Percentiles rank a stretch among this genome's conserved stretches.
phyloP scores from a whole-genome alignment of 2,113 vertebrate species.

The Oreotrochilus melanogaster region DNA sequence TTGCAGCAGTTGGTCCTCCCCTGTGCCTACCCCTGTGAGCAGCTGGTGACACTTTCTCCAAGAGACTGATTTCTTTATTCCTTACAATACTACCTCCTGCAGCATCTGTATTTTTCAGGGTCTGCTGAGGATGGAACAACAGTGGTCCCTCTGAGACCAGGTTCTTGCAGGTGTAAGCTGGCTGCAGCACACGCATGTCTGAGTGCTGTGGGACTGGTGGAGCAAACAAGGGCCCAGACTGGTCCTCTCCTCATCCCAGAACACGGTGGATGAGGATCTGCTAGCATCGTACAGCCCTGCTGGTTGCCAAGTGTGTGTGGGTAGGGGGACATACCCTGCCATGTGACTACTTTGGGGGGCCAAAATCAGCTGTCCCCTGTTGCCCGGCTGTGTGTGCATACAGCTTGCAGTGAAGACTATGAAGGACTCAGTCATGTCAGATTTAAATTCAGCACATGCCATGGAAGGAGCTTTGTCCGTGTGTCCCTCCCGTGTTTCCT shows the following conservation, averaged over 20 bases:
- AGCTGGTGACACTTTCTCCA: neutral
- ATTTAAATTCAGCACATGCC: neutral
- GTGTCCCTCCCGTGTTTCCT: neutral
- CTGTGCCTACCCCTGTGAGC: neutral
- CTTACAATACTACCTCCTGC: neutral
- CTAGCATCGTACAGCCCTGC: neutral
- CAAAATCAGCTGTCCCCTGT: neutral
- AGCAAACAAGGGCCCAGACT: neutral
- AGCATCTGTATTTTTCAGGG: neutral
- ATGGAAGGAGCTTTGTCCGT: neutral
- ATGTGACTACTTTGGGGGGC: too few species aligned
- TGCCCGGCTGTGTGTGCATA: fast-evolving
- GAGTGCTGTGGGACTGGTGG: neutral
- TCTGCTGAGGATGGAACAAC: neutral
- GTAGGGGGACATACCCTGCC: fast-evolving
- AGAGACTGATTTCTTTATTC: neutral
- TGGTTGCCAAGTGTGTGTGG: fast-evolving
- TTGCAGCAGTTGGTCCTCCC: neutral
- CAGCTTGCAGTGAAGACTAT: neutral
- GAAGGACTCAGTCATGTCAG: neutral
- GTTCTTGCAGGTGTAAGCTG: neutral
- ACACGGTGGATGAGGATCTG: neutral
- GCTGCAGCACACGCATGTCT: neutral
- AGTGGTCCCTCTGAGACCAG: neutral
- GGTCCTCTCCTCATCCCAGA: neutral